Evolutionary conservation across 2,113 vertebrate species (phyloP), one percentile per base, ranked within the genome.

Genomic region (Fregata magnificens): DNA sequence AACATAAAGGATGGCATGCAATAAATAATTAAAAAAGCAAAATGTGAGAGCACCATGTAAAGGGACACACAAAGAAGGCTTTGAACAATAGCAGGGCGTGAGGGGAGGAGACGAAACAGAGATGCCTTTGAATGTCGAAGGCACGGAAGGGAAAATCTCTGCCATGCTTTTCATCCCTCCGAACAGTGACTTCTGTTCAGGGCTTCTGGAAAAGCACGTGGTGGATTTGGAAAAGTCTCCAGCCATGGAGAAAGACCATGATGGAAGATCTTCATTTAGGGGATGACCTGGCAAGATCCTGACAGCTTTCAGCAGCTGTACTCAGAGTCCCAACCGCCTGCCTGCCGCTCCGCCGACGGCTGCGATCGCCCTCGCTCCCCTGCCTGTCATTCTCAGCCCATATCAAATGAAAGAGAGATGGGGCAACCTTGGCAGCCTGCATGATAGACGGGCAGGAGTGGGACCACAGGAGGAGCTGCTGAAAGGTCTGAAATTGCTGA

Each of bases 401-500:
- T 82, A 82, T 94, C 65, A 95, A 83, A 93, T 97, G 96, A 80
- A 96, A 74, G 42, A 65, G 42, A 40, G 92, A 96, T 78, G 65
- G 83, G 92, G 73, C 92, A 95, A 73, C 74, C 69, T 25, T 86
- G 65, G 92, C 91, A 79, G 87, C 55, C 85, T 56, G 82, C 5
- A 5, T 81, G 89, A 93, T 12, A 91, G 95, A 94, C 71, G 59
- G 80, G 81, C 74, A 91, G 67, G 59, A 95, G 63, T 81, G 91
- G 85, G 74, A 83, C 95, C 90, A 95, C 69, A 73, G 88, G 95
- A 97, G 77, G 89, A 96, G 89, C 53, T 92, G 95, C 74, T 97
- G 91, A 98, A 97, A 97, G 92, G 40, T 61, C 58, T 34, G 56
- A 86, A 97, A 94, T 21, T 42, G 85, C 71, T 96, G 94, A 95